These are phyloP conservation scores for Penaeus japonicus DNA, from an alignment of 1,140 invertebrate species.

Conservation along the genomic window DNA sequence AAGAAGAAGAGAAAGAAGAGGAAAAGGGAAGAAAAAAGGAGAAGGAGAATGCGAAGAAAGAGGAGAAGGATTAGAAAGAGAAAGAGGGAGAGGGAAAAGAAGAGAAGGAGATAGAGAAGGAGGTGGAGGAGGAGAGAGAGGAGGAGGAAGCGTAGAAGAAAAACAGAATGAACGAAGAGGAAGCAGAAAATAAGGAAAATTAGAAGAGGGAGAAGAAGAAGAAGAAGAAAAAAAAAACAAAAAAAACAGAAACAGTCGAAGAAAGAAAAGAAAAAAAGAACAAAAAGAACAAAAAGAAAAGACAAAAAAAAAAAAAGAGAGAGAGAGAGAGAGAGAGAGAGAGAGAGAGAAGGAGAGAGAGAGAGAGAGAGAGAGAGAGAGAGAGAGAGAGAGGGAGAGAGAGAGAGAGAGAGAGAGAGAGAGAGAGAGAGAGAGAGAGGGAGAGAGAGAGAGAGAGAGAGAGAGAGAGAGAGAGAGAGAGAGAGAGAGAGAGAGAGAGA, in stretches of 20 bases:
- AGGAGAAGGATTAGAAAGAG: neutral
- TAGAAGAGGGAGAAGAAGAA: neutral
- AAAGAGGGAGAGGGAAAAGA: no score
- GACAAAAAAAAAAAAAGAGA: neutral
- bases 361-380: no score
- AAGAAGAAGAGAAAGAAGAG: neutral
- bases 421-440: neutral
- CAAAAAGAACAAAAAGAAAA: neutral
- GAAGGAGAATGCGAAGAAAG: neutral
- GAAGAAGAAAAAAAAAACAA: neutral
- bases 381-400: neutral
- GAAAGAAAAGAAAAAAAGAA: neutral
- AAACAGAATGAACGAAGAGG: neutral
- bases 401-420: neutral
- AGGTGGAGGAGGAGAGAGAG: no score
- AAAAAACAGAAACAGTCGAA: neutral
- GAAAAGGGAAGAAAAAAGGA: neutral
- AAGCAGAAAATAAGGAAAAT: neutral
- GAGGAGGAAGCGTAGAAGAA: neutral
- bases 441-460: neutral
- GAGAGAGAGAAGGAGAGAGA: neutral
- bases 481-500: neutral
- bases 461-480: neutral
- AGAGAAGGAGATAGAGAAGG: neutral
- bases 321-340: neutral